phyloP scores from a whole-genome alignment of 1,140 invertebrate species.

The Drosophila teissieri region DNA sequence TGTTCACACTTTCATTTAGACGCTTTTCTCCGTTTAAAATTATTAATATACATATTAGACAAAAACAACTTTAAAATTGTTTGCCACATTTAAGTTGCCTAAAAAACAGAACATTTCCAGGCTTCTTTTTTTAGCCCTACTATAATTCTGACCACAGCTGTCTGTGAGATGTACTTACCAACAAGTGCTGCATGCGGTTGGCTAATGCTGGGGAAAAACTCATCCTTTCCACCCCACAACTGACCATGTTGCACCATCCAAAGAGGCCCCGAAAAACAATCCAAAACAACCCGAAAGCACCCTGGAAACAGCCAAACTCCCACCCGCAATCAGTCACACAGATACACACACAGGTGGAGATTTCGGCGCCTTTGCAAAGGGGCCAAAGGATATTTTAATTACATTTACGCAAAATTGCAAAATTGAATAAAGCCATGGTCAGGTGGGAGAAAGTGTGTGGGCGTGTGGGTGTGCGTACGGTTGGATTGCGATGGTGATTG shows the following conservation, averaged over 20 bases:
- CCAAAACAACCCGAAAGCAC: neutral
- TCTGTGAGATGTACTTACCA: slow-evolving; percentile 47
- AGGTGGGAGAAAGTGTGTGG: slow-evolving; percentile 3
- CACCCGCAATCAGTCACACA: slow-evolving; percentile 16
- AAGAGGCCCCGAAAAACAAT: slow-evolving; percentile 7
- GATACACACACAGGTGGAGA: slow-evolving; percentile 45
- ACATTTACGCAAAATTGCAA: slow-evolving; percentile 78
- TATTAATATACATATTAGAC: no score
- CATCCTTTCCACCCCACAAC: slow-evolving; percentile 37
- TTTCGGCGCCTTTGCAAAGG: slow-evolving; percentile 65
- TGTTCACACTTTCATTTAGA: no score
- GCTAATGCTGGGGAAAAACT: slow-evolving; percentile 72
- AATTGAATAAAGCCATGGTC: slow-evolving; percentile 68
- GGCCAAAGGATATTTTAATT: slow-evolving; percentile 77
- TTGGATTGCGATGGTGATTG: slow-evolving; percentile 21
- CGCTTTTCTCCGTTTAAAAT: no score
- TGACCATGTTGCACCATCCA: slow-evolving; percentile 5
- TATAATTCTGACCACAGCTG: slow-evolving; percentile 23
- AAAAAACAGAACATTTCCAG: neutral
- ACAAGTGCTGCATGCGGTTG: slow-evolving; percentile 59
- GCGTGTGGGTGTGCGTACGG: slow-evolving; percentile 1
- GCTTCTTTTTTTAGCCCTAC: neutral
- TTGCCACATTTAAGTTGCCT: neutral
- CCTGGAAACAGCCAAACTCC: neutral
- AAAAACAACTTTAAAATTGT: neutral